Base-by-base conservation (phyloP, 2,888 invertebrate genomes). In the Adelognathus sp. region DNA sequence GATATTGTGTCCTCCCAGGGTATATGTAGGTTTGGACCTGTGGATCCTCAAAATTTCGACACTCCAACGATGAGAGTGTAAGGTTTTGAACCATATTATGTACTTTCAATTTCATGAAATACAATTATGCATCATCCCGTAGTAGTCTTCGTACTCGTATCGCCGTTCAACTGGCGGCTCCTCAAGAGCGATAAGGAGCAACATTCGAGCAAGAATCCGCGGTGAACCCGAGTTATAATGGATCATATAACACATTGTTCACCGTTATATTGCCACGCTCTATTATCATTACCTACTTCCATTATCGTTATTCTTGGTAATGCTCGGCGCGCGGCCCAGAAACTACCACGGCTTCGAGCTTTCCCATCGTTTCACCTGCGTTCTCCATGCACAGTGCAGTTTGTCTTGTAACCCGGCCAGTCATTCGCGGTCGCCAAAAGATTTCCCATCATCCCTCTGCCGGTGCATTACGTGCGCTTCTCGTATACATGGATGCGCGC, bases 211-310 rank as follows among this genome's bases (percentile, higher is more conserved):
- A 3, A 27, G 36, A 24, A 27, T 24, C 9, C 46, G 16, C 61
- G 27, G 16, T 11, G 31, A 9, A 50, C 44, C 46, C 56, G 16
- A 44, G 6, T 63, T 67, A 76, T 82, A 83, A 83, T 70, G 73
- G 77, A 82, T n/a, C n/a, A 76, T 85, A 84, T 82, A 84, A 83
- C 80, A 81, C 80, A 85, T 85, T 84, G 87, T 86, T 81, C 81
- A 75, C 50, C 75, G 76, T 63, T n/a, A 83, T 82, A 83, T 83
- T 83, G 80, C 80, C 74, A 81, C 80, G 70, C 69, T 79, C 84
- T 76, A 82, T 87, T 87, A 84, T 79, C 75, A 86, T 86, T 83
- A 85, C 84, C 81, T n/a, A 83, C 82, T 81, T 67, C 73, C 78
- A 82, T 85, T 83, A 86, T 86, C 84, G 81, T 85, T 83, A 84